These are phyloP conservation scores for Saiga tatarica DNA, from an alignment of 2,113 vertebrate species.

Conservation along the genomic window DNA sequence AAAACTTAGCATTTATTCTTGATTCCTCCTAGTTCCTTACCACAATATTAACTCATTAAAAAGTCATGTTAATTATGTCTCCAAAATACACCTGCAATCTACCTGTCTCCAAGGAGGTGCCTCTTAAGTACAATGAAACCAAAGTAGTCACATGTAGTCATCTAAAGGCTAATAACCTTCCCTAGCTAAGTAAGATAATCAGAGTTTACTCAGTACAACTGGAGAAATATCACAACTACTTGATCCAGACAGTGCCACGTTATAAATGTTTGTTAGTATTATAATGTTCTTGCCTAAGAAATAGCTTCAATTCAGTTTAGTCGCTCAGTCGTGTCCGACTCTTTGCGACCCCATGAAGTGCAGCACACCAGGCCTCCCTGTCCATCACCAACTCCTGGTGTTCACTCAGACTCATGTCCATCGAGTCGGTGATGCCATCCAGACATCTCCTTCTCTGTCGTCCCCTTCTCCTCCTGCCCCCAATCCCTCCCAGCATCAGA, in stretches of 20 bases:
- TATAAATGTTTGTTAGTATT: not conserved
- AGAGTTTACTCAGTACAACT: not conserved
- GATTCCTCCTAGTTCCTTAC: not conserved
- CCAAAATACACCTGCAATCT: constrained; percentile 23
- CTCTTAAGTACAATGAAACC: constrained; percentile 27
- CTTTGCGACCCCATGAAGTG: accelerated
- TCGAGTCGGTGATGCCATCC: not conserved
- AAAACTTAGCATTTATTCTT: constrained; percentile 16
- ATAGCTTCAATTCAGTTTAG: not conserved
- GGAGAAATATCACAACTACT: not conserved
- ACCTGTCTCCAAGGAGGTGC: not conserved
- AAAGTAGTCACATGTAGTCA: not conserved
- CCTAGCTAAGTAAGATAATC: constrained; percentile 29
- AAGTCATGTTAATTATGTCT: constrained; percentile 34
- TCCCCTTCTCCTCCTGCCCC: not conserved
- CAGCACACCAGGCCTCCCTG: not conserved
- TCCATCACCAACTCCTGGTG: not conserved
- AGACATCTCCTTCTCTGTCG: not conserved
- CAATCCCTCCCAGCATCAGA: not conserved
- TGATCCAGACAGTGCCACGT: not conserved
- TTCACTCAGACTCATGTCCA: not conserved
- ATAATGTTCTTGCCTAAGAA: not conserved
- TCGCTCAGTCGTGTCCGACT: accelerated
- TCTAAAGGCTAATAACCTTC: constrained; percentile 36
- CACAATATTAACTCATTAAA: constrained; percentile 20